Conservation (phyloP, 2,113 vertebrate species). For the Tauraco erythrolophus region DNA sequence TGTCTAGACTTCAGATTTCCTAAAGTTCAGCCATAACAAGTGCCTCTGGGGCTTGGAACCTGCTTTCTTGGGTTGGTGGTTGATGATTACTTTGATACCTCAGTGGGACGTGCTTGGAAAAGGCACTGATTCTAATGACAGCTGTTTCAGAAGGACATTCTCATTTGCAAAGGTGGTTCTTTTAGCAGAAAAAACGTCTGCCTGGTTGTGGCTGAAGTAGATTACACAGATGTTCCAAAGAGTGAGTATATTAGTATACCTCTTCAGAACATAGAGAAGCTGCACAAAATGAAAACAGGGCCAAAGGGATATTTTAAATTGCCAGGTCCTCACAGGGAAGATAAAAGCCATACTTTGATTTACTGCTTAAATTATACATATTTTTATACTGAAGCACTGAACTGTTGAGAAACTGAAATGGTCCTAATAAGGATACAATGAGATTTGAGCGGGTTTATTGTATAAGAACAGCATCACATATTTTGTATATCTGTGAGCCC, state of each 20-base stretch:
- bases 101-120: background rate
- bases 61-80: background rate
- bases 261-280: background rate
- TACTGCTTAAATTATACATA: background rate
- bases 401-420: background rate
- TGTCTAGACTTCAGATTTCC: conserved; percentile 12
- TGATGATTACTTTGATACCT: background rate
- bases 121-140: background rate
- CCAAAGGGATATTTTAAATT: conserved; percentile 10
- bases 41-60: background rate
- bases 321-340: background rate
- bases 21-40: background rate
- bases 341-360: conserved; percentile 22
- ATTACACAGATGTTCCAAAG: background rate
- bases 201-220: background rate
- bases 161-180: background rate
- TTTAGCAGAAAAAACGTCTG: background rate
- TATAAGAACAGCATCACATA: background rate
- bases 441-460: background rate
- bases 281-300: background rate
- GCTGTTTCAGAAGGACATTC: background rate
- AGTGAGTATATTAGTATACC: background rate
- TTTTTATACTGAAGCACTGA: background rate
- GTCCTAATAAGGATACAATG: background rate
- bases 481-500: background rate